Percentiles rank a stretch among this genome's conserved stretches.
Conservation (phyloP, 2,888 invertebrate genomes). For the Abrostola tripartita region DNA sequence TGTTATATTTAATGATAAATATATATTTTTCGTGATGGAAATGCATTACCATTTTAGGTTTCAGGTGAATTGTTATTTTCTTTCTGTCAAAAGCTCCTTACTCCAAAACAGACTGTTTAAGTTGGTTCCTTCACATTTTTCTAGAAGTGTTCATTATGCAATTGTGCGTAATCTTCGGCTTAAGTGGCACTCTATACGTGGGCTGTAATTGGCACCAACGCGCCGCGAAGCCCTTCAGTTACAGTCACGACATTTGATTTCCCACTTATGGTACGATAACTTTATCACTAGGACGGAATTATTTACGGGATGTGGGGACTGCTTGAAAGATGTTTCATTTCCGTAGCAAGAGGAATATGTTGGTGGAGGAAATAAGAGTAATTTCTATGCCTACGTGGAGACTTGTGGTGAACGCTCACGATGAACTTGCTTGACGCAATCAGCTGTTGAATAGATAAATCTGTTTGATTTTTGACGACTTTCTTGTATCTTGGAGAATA, state of each 20-base stretch:
- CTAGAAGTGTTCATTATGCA: conserved; percentile 51
- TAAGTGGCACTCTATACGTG: conserved; percentile 50
- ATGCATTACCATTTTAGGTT: conserved; percentile 8
- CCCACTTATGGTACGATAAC: conserved; percentile 38
- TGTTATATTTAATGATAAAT: no score
- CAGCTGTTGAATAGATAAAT: background rate
- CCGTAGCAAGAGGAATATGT: conserved; percentile 19
- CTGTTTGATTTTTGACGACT: background rate
- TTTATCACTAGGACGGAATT: conserved; percentile 37
- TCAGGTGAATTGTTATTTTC: conserved; percentile 32
- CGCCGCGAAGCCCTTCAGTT: conserved; percentile 61
- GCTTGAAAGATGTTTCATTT: conserved; percentile 18
- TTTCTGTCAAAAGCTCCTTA: background rate
- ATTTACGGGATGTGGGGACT: conserved; percentile 33
- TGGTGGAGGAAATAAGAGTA: conserved; percentile 24
- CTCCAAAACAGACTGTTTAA: conserved; percentile 2
- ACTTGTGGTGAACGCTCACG: background rate
- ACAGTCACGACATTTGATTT: conserved; percentile 69
- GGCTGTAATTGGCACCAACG: conserved; percentile 64
- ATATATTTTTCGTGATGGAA: no score
- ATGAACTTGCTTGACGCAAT: no score
- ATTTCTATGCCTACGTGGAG: conserved; percentile 33
- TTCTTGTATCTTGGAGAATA: no score
- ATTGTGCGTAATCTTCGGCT: conserved; percentile 54
- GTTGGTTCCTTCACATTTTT: conserved; percentile 17